Conservation (phyloP, 2,113 vertebrate genomes). For the Entosphenus tridentatus region DNA sequence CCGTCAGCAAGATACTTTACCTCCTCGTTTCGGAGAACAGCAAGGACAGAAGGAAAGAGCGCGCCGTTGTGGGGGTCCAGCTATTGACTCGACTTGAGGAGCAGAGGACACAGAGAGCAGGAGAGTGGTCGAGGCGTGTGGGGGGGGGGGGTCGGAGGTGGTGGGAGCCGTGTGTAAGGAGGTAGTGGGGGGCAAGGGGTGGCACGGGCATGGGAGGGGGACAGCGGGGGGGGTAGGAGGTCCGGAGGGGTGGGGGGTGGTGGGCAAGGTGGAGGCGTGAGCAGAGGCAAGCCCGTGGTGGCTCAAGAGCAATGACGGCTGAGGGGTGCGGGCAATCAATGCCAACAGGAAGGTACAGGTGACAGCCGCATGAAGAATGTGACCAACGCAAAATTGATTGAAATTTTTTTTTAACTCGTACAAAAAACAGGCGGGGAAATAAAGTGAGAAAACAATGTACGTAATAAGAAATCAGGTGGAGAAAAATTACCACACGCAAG, state of each 20-base stretch:
- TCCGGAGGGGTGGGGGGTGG: too few relatives aligned
- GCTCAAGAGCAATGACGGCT: not conserved
- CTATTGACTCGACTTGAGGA: conserved; percentile 75
- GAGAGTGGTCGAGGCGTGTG: conserved; percentile 6
- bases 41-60: conserved; percentile 96
- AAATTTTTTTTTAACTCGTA: too few relatives aligned
- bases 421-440: too few relatives aligned
- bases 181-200: conserved; percentile 13
- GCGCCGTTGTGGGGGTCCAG: conserved; percentile 81
- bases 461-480: too few relatives aligned
- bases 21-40: conserved; percentile 65
- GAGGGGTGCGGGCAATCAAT: not conserved
- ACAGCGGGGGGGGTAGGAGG: conserved; percentile 10
- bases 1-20: conserved; percentile 35
- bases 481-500: too few relatives aligned
- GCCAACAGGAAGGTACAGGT: conserved; percentile 22
- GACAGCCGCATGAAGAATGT: conserved; percentile 5
- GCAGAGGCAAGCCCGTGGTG: not conserved
- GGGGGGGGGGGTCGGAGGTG: not conserved
- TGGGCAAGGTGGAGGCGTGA: too few relatives aligned
- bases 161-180: too few relatives aligned
- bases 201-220: conserved; percentile 12
- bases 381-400: too few relatives aligned
- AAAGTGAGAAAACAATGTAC: too few relatives aligned
- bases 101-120: conserved; percentile 9